Base-by-base conservation (phyloP, 2,113 vertebrate genomes). In the Stigmatopora nigra region DNA sequence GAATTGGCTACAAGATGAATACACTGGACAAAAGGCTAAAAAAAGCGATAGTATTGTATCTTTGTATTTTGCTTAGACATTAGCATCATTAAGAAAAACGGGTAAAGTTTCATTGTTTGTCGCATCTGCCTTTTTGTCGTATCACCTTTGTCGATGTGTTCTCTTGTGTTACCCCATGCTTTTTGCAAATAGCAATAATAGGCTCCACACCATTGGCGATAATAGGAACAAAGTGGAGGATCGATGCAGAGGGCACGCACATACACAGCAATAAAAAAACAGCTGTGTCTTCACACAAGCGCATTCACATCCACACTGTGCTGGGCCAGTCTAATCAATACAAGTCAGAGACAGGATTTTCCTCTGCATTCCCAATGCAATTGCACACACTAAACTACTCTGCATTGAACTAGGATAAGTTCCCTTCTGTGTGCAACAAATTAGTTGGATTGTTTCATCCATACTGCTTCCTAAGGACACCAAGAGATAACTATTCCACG, bases 141-240 rank as follows among this genome's bases (percentile, higher is more conserved):
- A 65, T 73, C 49, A 65, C 63, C n/a, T 70, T 14, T 64, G 36
- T 66, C 55, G 51, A 71, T 69, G 56, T 7, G 19, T 57, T 63
- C 70, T 61, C 71, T 69, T 77, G 56, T 80, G 76, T 77, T 62
- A 68, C 73, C 72, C 63, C 76, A 83, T 73, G 63, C 75, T 64
- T 72, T 31, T 72, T 77, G 78, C 81, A 82, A 84, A 86, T 80
- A 77, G 78, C 66, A 64, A 72, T 64, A 85, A 80, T 79, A 81
- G 77, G 73, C 72, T 61, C 80, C 71, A 80, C 82, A 79, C 68
- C 69, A 77, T 71, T 57, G 70, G 66, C 77, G 78, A 86, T 88
- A 83, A 88, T 84, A 83, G 79, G 83, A 86, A 84, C 83, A 85
- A 88, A 88, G 82, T 72, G 76, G 71, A 53, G 61, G 76, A 88